A percentile compares a stretch with the other conserved stretches of the same genome.
These are phyloP conservation scores for Rhinolophus ferrumequinum DNA, from an alignment of 2,113 vertebrate species.

Conservation along the genomic window DNA sequence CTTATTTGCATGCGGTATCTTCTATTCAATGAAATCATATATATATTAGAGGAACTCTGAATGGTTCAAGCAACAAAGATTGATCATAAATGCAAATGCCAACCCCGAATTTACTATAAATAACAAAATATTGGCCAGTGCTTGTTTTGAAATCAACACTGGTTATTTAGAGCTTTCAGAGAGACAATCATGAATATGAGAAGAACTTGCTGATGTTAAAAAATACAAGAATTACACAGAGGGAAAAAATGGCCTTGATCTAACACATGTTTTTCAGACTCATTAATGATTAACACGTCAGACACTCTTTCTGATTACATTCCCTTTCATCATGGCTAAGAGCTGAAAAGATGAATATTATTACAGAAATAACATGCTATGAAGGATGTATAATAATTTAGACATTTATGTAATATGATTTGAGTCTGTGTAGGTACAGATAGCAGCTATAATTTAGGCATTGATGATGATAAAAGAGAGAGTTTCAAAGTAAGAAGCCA, in stretches of 20 bases:
- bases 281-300: conserved; percentile 71
- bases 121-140: conserved; percentile 58
- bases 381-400: conserved; percentile 16
- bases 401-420: not conserved
- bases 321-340: conserved; percentile 71
- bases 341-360: conserved; percentile 73
- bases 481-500: not conserved
- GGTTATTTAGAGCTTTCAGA: conserved; percentile 57
- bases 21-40: conserved; percentile 62
- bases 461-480: not conserved
- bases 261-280: conserved; percentile 76
- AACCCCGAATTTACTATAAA: conserved; percentile 62
- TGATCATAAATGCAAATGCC: conserved; percentile 63
- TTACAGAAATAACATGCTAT: conserved; percentile 31
- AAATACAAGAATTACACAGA: conserved; percentile 35
- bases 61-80: conserved; percentile 68
- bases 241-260: conserved; percentile 42
- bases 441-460: not conserved
- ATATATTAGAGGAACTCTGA: conserved; percentile 49
- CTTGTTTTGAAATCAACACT: conserved; percentile 58
- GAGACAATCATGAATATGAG: conserved; percentile 29
- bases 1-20: conserved; percentile 66
- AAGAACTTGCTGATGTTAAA: conserved; percentile 35
- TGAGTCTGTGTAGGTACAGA: not conserved
- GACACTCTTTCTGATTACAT: conserved; percentile 69